Conservation (phyloP, 2,888 invertebrate species). For the Neuroscelio doddi region DNA sequence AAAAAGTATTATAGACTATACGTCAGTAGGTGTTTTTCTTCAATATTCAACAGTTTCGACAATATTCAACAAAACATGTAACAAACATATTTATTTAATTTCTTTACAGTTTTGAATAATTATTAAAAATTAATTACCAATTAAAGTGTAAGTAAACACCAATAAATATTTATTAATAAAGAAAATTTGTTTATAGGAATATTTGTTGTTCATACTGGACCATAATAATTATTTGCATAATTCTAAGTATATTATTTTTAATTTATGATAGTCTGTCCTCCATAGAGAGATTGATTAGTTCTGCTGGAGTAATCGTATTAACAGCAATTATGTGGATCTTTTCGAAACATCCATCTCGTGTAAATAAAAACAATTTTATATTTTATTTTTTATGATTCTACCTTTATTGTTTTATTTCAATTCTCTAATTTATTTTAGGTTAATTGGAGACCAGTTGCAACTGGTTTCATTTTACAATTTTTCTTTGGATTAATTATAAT, state of each 20-base stretch:
- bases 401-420: neutral
- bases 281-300: conserved; percentile 78
- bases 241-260: conserved; percentile 76
- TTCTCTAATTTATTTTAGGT: conserved; percentile 71
- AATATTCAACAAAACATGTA: conserved; percentile 2
- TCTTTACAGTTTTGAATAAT: no score
- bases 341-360: conserved; percentile 76
- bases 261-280: conserved; percentile 77
- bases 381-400: no score
- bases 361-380: conserved; percentile 66
- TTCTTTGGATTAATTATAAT: conserved; percentile 88
- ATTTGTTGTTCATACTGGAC: conserved; percentile 73
- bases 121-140: no score
- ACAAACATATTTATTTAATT: neutral
- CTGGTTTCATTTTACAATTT: conserved; percentile 89
- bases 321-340: conserved; percentile 78
- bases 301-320: conserved; percentile 79
- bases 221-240: conserved; percentile 68
- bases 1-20: conserved; percentile 70
- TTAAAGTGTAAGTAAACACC: no score
- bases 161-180: conserved; percentile 11
- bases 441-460: conserved; percentile 85
- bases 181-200: conserved; percentile 82
- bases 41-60: neutral
- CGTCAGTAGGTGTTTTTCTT: neutral